These are phyloP conservation scores for Phrynocephalus versicolor DNA, from an alignment of 2,113 vertebrate genomes.

Conservation along the genomic window DNA sequence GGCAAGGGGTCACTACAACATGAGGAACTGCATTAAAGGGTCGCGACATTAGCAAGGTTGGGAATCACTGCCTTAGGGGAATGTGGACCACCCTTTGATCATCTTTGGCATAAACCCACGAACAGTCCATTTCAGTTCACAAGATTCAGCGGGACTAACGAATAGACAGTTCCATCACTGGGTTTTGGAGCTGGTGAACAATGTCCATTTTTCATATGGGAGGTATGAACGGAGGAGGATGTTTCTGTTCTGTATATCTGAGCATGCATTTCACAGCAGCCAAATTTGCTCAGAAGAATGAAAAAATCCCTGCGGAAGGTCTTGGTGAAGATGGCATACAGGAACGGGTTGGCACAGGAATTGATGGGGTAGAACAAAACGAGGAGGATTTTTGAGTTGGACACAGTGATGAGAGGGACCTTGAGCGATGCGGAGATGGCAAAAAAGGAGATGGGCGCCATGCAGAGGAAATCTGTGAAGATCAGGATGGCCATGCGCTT, in stretches of 20 bases:
- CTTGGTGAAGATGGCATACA: constrained; percentile 95
- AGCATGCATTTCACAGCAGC: constrained; percentile 86
- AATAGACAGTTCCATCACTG: constrained; percentile 75
- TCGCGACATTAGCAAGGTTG: too few relatives aligned
- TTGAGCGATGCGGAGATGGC: constrained; percentile 93
- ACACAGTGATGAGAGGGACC: constrained; percentile 91
- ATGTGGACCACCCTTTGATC: not conserved
- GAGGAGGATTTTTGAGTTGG: constrained; percentile 91
- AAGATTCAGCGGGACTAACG: constrained; percentile 76
- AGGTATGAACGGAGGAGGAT: constrained; percentile 80
- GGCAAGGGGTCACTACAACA: too few relatives aligned
- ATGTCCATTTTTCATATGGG: constrained; percentile 77
- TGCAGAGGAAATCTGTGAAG: constrained; percentile 96
- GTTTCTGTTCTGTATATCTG: constrained; percentile 92
- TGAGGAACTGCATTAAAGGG: too few relatives aligned
- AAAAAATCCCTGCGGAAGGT: constrained; percentile 95
- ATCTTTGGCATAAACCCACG: constrained; percentile 22
- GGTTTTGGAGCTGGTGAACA: constrained; percentile 76
- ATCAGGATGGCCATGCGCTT: constrained; percentile 95
- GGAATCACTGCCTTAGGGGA: too few relatives aligned
- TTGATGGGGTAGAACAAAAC: constrained; percentile 98
- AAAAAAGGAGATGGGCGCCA: constrained; percentile 98
- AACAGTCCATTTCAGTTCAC: constrained; percentile 58
- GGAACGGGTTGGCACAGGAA: constrained; percentile 95
- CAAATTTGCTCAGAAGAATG: constrained; percentile 88